phyloP scores from a whole-genome alignment of 2,797 vertebrate genomes.

The Cynodonichthys magdalenae region DNA sequence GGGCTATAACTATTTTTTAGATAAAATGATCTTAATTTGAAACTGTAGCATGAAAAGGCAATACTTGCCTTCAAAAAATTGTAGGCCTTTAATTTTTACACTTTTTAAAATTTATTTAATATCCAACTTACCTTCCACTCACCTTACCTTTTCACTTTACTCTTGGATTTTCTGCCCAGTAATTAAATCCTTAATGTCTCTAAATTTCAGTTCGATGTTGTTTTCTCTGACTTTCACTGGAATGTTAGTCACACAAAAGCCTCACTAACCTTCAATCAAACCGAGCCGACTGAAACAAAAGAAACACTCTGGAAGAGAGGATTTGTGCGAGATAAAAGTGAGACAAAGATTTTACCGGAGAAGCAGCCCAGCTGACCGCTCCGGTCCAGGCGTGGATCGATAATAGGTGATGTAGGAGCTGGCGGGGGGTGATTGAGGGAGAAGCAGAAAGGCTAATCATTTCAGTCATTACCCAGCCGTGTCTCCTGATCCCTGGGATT shows the following conservation, averaged over 20 bases:
- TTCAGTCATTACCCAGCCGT: slow-evolving; percentile 67
- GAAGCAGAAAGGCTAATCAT: slow-evolving; percentile 63
- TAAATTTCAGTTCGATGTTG: neutral
- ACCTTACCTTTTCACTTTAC: slow-evolving; percentile 21
- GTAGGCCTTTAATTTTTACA: slow-evolving; percentile 8
- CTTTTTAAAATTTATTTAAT: slow-evolving; percentile 5
- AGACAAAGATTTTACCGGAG: slow-evolving; percentile 15
- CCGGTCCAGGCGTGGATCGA: slow-evolving; percentile 55
- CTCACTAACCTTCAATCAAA: neutral
- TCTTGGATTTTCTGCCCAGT: slow-evolving; percentile 14
- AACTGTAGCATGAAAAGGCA: too few relatives aligned
- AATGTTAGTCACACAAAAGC: neutral
- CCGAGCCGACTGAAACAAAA: slow-evolving; percentile 7
- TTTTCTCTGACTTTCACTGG: neutral
- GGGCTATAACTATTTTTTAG: too few relatives aligned
- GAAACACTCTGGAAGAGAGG: slow-evolving; percentile 13
- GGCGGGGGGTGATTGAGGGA: slow-evolving; percentile 34
- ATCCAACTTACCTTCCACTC: slow-evolving; percentile 40
- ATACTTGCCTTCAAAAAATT: neutral
- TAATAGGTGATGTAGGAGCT: slow-evolving; percentile 56
- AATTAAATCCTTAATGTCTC: neutral
- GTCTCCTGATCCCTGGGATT: slow-evolving; percentile 73
- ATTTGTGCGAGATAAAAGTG: slow-evolving; percentile 38
- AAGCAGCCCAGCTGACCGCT: slow-evolving; percentile 35
- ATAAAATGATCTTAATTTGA: too few relatives aligned